These are phyloP conservation scores for Cheilosia soror DNA, from an alignment of 2,888 invertebrate species.

Conservation along the genomic window DNA sequence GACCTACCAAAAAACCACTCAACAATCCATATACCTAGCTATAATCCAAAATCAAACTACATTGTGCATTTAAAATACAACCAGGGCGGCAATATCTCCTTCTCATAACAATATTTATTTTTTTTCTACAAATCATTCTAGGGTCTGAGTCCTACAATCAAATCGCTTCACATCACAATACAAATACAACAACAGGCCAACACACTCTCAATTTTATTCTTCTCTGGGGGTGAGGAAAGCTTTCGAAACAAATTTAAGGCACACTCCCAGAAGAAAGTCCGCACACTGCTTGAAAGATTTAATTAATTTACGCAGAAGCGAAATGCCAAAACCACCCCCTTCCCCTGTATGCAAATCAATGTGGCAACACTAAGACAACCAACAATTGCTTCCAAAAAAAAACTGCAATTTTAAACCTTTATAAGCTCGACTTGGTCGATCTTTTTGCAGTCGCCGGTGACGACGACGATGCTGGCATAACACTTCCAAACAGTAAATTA, in stretches of 20 bases:
- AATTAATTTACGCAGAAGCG: conserved; percentile 76
- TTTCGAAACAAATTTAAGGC: conserved; percentile 57
- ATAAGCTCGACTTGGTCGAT: conserved; percentile 50
- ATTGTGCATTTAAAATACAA: conserved; percentile 39
- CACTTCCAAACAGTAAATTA: conserved; percentile 81
- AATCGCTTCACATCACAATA: conserved; percentile 16
- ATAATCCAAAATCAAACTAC: conserved; percentile 20
- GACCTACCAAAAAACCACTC: neutral
- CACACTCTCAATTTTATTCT: neutral
- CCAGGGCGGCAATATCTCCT: conserved; percentile 16
- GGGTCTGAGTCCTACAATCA: conserved; percentile 15
- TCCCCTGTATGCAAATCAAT: conserved; percentile 30
- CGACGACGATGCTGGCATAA: conserved; percentile 63
- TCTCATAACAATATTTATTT: neutral
- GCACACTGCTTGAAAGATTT: conserved; percentile 76
- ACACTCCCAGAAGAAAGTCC: conserved; percentile 55
- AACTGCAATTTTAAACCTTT: conserved; percentile 50
- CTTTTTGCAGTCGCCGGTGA: conserved; percentile 59
- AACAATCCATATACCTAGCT: neutral
- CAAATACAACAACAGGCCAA: conserved; percentile 8
- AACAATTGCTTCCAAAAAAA: conserved; percentile 38
- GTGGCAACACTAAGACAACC: conserved; percentile 47
- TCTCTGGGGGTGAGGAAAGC: conserved; percentile 44
- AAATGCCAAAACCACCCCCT: conserved; percentile 42
- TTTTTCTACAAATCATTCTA: neutral